Base-by-base conservation (phyloP, 1,140 invertebrate genomes). In the Paracyclopina nana region DNA sequence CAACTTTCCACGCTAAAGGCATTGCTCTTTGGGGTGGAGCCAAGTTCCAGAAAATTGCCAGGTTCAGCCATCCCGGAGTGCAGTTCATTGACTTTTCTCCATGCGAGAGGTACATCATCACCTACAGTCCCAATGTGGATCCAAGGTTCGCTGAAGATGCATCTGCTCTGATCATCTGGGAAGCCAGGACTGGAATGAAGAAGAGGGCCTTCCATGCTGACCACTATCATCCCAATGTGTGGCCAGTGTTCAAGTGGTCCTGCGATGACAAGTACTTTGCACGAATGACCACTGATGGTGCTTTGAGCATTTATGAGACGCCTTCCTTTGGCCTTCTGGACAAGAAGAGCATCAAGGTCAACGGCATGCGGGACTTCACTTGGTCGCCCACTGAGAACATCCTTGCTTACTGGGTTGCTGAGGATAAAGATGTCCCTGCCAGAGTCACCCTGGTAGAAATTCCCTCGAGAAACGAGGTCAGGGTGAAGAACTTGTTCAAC, bases 341-440 rank as follows among this genome's bases (percentile, higher is more conserved):
- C 50, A 87, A 92, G 62, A 95, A 94, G 62, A 90, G 85, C 57
- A 78, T 96, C 46, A 94, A 91, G 63, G 82, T 94, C 24, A 70
- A 75, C 6, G 86, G 84, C 29, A 85, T 95, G 43, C 75, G 81
- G 56, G 88, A 95, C 61, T 98, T 98, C 64, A 81, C 80, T 56
- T 99, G 92, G 92, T 96, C 90, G 12, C 92, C 95, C 0, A 86
- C 87, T 9, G 87, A 96, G 60, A 95, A 95, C 61, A 72, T 88
- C 25, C 73, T 99, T 26, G 90, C 16, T 4, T 48, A 48, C 25
- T 48, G 45, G 45, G 53, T 48, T 24, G 53, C 43, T 38, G 31
- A 53, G n/a, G 44, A 43, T 26, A 48, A 40, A 25, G 53, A 54
- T 31, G 53, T 90, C 4, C 83, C 82, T 27, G 82, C 83, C 9